A percentile compares a stretch with the other conserved stretches of the same genome.
phyloP scores from a whole-genome alignment of 2,797 vertebrate genomes.

The Vultur gryphus region DNA sequence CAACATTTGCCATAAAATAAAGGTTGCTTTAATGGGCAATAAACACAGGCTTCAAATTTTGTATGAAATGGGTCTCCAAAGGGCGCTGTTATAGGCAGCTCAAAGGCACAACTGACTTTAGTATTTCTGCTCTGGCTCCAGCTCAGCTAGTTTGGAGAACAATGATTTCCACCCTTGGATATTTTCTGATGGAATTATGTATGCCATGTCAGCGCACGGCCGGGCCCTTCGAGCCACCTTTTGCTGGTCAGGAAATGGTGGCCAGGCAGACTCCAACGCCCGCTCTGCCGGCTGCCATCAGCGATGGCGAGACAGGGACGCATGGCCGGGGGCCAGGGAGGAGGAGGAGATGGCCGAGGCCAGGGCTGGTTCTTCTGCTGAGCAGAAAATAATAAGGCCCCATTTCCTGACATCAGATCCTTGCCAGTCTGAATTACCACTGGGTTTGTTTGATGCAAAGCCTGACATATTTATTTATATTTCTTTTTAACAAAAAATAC shows the following conservation, averaged over 20 bases:
- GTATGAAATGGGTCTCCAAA: constrained; percentile 87
- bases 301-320: neutral
- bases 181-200: constrained; percentile 76
- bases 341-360: neutral
- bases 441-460: constrained; percentile 14
- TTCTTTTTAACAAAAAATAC: constrained; percentile 1
- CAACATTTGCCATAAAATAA: constrained; percentile 92
- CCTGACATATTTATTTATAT: constrained; percentile 5
- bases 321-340: neutral
- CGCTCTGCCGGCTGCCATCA: neutral
- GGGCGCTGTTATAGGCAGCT: constrained; percentile 81
- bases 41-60: constrained; percentile 89
- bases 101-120: constrained; percentile 81
- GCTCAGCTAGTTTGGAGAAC: constrained; percentile 79
- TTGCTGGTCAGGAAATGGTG: constrained; percentile 44
- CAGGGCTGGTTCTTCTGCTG: neutral
- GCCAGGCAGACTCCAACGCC: neutral
- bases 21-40: constrained; percentile 92
- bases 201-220: constrained; percentile 37
- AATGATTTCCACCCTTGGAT: constrained; percentile 80
- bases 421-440: neutral
- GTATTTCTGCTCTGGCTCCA: constrained; percentile 76
- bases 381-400: neutral
- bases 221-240: constrained; percentile 44
- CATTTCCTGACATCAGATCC: constrained; percentile 5